phyloP scores from a whole-genome alignment of 2,888 invertebrate genomes.

The Oscheius sp. region DNA sequence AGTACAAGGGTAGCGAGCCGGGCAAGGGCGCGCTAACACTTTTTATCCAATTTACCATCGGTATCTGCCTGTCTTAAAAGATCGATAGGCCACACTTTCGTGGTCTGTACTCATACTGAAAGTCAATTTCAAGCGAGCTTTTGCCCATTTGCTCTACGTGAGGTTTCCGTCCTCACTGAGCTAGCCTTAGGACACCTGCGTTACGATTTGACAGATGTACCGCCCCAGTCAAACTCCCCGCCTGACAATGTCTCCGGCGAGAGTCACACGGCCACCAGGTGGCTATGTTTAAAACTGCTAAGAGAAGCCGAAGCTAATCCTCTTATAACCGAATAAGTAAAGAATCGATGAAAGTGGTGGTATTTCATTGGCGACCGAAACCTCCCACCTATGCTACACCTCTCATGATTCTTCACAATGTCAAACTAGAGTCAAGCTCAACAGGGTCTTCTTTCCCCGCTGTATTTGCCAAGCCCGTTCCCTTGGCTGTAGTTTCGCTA shows the following conservation, averaged over 20 bases:
- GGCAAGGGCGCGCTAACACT: too few species aligned
- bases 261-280: slow-evolving; percentile 75
- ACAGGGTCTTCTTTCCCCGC: slow-evolving; percentile 83
- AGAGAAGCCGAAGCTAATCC: slow-evolving; percentile 67
- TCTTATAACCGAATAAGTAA: slow-evolving; percentile 74
- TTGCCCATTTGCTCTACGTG: slow-evolving; percentile 82
- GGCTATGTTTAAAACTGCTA: slow-evolving; percentile 70
- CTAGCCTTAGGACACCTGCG: slow-evolving; percentile 79
- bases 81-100: slow-evolving; percentile 82
- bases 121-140: slow-evolving; percentile 81
- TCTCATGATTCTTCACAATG: slow-evolving; percentile 76
- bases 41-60: too few species aligned
- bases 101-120: slow-evolving; percentile 80
- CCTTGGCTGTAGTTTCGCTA: slow-evolving; percentile 81
- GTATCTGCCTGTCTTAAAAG: too few species aligned
- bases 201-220: slow-evolving; percentile 81
- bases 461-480: slow-evolving; percentile 80
- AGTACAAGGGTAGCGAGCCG: too few species aligned
- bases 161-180: slow-evolving; percentile 82
- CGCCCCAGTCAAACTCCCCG: slow-evolving; percentile 81
- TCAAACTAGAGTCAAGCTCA: slow-evolving; percentile 77
- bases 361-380: slow-evolving; percentile 75
- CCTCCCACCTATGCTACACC: slow-evolving; percentile 75
- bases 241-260: slow-evolving; percentile 79
- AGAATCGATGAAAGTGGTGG: slow-evolving; percentile 78